Base-by-base conservation (phyloP, 2,888 invertebrate species). In the Malthinus seriepunctatus region DNA sequence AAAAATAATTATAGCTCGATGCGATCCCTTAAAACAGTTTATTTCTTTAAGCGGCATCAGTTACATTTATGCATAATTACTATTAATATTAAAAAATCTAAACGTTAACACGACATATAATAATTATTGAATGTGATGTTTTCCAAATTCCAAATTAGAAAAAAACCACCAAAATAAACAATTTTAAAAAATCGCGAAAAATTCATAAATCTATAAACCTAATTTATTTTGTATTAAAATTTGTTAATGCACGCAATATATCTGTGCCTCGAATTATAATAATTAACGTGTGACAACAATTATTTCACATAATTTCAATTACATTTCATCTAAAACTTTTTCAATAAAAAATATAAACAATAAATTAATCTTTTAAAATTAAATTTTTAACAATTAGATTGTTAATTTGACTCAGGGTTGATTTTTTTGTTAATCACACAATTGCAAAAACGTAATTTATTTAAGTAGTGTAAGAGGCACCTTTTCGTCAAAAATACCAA, bases 201-300 rank as follows among this genome's bases (percentile, higher is more conserved):
- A 61, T 51, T 49, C 54, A 46, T 38, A 51, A 52, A 46, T 46
- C 61, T 53, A 59, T 62, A 65, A 70, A 69, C 68, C 69, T 69
- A 71, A 65, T 63, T 67, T 65, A 56, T 60, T 23, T 61, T 62
- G 56, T 68, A 51, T 66, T 66, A 67, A 70, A 74, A 74, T 74
- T 74, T 74, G 74, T 74, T 74, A 73, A 68, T 71, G 70, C 67
- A 68, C 67, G 67, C 68, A 67, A 71, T 66, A 61, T 62, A 58
- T 51, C 70, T 67, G 69, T 64, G 66, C 60, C 56, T 42, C 15
- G 39, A n/a, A 42, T 61, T 56, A 48, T 45, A 33, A n/a, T n/a
- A n/a, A n/a, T n/a, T n/a, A n/a, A n/a, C n/a, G 12, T 4, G 9
- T 14, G 1, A 34, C 49, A 31, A 33, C 49, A 10, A 1, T 32